Percentiles rank a stretch among this genome's conserved stretches.
phyloP scores from a whole-genome alignment of 2,113 vertebrate species.

The Clupea harengus region DNA sequence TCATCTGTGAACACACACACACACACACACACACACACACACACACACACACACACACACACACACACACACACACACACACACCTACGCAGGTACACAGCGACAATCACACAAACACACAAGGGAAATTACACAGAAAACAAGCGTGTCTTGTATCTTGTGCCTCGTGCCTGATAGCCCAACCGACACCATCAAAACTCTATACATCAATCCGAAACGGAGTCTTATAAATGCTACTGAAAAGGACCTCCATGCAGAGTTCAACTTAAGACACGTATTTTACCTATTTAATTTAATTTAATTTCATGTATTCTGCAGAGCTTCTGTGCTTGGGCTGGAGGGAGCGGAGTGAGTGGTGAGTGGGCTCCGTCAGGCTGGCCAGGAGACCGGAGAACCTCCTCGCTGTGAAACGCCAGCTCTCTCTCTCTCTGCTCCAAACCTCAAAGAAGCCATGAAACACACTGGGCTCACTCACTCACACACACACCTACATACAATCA shows the following conservation, averaged over 20 bases:
- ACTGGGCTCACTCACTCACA: background rate
- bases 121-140: constrained; percentile 23
- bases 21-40: background rate
- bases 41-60: background rate
- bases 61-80: constrained; percentile 21
- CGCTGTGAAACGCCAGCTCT: background rate
- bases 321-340: no score
- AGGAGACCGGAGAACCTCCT: background rate
- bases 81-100: background rate
- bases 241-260: no score
- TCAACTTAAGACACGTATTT: no score
- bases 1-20: background rate
- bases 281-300: no score
- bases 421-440: background rate
- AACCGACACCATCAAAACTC: no score
- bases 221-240: no score
- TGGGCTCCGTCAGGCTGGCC: background rate
- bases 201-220: no score
- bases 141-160: no score
- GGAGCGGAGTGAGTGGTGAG: no score
- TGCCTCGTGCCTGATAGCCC: no score
- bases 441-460: background rate
- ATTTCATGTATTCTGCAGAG: no score
- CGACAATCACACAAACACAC: background rate
- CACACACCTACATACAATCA: background rate